Evolutionary conservation across 2,888 invertebrate species (phyloP).

Genomic region (Tortrix viridana): DNA sequence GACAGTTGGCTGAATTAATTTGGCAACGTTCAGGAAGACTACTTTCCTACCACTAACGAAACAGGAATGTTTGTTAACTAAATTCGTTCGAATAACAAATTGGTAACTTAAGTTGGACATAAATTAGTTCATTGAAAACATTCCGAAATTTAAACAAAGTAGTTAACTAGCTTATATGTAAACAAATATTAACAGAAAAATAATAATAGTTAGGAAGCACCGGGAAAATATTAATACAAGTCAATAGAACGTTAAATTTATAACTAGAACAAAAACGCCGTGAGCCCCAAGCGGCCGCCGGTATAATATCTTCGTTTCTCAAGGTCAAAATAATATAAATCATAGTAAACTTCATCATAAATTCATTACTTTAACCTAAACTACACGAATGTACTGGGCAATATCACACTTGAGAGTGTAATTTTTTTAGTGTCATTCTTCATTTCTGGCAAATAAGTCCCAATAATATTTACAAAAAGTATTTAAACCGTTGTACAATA

Average conservation of each 20-base stretch:
- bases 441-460: slow-evolving; percentile 40
- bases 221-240: slow-evolving; percentile 69
- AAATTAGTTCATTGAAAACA: slow-evolving; percentile 59
- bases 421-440: background rate
- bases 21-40: slow-evolving; percentile 84
- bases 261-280: slow-evolving; percentile 61
- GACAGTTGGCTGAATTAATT: slow-evolving; percentile 80
- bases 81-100: slow-evolving; percentile 80
- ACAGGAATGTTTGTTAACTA: slow-evolving; percentile 80
- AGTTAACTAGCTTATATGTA: slow-evolving; percentile 73
- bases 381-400: background rate
- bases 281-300: slow-evolving; percentile 35
- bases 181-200: slow-evolving; percentile 80
- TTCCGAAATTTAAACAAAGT: slow-evolving; percentile 67
- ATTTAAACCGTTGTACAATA: slow-evolving; percentile 54
- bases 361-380: too few relatives aligned
- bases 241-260: slow-evolving; percentile 57
- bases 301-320: too few relatives aligned
- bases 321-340: too few relatives aligned
- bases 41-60: slow-evolving; percentile 83
- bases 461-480: slow-evolving; percentile 54
- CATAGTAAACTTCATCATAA: too few relatives aligned
- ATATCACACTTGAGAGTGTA: background rate
- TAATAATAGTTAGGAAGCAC: slow-evolving; percentile 82
- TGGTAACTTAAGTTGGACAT: slow-evolving; percentile 79